Evolutionary conservation across 1,140 invertebrate species (phyloP), one percentile per base, ranked within the genome.

Genomic region (Pogonus chalceus): DNA sequence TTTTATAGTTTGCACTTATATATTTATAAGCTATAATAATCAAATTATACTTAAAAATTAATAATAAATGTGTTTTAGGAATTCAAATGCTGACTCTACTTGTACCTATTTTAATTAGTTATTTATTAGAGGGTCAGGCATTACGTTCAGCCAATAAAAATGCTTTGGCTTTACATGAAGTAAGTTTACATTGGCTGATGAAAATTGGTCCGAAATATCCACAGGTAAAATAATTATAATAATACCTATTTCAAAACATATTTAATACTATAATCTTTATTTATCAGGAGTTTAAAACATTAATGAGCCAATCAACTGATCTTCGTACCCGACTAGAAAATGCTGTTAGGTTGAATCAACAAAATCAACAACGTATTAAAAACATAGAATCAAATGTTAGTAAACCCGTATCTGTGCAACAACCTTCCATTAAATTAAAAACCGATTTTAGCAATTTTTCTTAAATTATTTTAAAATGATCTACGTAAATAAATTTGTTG

Each of bases 401-500:
- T 52, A 70, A 79, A 61, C 69, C 72, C 37, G 65, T 71, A 48
- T 74, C 72, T 55, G 76, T 73, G 50, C 80, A 83, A 62, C 79
- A 81, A 56, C 87, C 89, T 49, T 86, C 90, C 9, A 97, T 97
- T 62, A 92, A 93, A 71, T 77, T 97, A 43, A 96, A 95, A 79
- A 96, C 91, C 16, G 90, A 96, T 72, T 98, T 98, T 68, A 92
- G 91, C 61, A 94, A 96, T 75, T 97, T 92, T 62, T 82, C 79
- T 60, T 83, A 76, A 74, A 59, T 54, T 39, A n/a, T n/a, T n/a
- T n/a, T n/a, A n/a, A n/a, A n/a, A n/a, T n/a, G n/a, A n/a, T n/a
- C n/a, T n/a, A n/a, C n/a, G n/a, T n/a, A n/a, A n/a, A n/a, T n/a
- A n/a, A n/a, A n/a, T n/a, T n/a, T n/a, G n/a, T n/a, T n/a, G n/a